Conservation (phyloP, 2,797 vertebrate species). For the Echeneis naucrates region DNA sequence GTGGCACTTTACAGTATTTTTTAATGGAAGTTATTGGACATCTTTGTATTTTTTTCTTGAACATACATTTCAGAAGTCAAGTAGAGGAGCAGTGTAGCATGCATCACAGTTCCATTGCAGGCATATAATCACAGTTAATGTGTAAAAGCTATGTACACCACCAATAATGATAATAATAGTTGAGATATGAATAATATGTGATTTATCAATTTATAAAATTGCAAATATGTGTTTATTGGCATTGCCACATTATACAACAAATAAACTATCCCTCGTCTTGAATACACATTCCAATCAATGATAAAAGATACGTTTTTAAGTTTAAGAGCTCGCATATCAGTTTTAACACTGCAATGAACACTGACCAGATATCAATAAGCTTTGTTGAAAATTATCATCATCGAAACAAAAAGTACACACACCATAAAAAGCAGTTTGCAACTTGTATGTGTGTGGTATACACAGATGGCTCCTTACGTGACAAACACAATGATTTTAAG, state of each 20-base stretch:
- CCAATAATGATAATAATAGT: slow-evolving; percentile 49
- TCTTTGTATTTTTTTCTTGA: slow-evolving; percentile 66
- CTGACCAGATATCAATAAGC: slow-evolving; percentile 69
- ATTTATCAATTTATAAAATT: slow-evolving; percentile 75
- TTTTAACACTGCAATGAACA: slow-evolving; percentile 79
- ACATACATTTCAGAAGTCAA: slow-evolving; percentile 82
- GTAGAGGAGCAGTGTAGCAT: slow-evolving; percentile 80
- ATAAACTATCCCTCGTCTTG: slow-evolving; percentile 51
- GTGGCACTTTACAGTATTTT: slow-evolving; percentile 60
- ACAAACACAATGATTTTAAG: slow-evolving; percentile 73
- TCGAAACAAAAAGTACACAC: slow-evolving; percentile 69
- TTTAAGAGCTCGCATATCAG: slow-evolving; percentile 60
- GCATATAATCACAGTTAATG: slow-evolving; percentile 81
- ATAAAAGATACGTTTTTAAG: slow-evolving; percentile 51
- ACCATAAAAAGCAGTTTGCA: slow-evolving; percentile 73
- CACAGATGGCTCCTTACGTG: slow-evolving; percentile 73
- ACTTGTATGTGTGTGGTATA: slow-evolving; percentile 72
- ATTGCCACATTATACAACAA: slow-evolving; percentile 67
- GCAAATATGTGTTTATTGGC: slow-evolving; percentile 70
- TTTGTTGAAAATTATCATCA: slow-evolving; percentile 51
- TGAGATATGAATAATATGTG: slow-evolving; percentile 46
- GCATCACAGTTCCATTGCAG: slow-evolving; percentile 83
- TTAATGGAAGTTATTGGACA: slow-evolving; percentile 72
- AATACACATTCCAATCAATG: slow-evolving; percentile 66
- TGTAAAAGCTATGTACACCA: slow-evolving; percentile 78